Percentiles rank a stretch among this genome's conserved stretches.
phyloP scores from a whole-genome alignment of 2,888 invertebrate species.

The Philaethria dido region DNA sequence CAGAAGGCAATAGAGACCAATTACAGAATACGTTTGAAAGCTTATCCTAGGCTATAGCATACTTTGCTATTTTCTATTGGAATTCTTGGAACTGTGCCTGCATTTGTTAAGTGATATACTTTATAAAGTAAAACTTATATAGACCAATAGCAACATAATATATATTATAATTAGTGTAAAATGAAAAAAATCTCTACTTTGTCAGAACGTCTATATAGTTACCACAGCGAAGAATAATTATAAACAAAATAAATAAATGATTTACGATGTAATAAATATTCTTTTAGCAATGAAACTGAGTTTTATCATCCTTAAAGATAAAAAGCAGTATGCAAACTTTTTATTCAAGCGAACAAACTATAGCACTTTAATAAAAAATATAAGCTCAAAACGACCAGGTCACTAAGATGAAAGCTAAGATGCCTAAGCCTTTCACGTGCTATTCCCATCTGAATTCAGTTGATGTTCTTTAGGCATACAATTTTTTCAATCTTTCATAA shows the following conservation, averaged over 20 bases:
- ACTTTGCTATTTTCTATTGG: constrained; percentile 15
- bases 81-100: constrained; percentile 11
- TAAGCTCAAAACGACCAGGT: constrained; percentile 11
- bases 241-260: not conserved
- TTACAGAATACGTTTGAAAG: not conserved
- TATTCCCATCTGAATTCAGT: constrained; percentile 9
- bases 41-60: constrained; percentile 5
- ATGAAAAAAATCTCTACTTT: not conserved
- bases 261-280: not conserved
- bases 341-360: not conserved
- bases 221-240: not conserved
- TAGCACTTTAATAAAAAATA: constrained; percentile 15
- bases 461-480: not conserved
- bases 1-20: constrained; percentile 5
- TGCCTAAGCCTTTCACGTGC: constrained; percentile 8
- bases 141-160: not conserved
- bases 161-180: too few species aligned
- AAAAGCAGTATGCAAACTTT: not conserved
- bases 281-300: too few species aligned
- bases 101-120: constrained; percentile 12
- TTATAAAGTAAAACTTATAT: not conserved
- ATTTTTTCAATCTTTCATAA: not conserved
- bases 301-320: not conserved
- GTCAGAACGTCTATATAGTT: not conserved
- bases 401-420: constrained; percentile 19